Conservation (phyloP, 2,113 vertebrate species). For the Channa maculata region DNA sequence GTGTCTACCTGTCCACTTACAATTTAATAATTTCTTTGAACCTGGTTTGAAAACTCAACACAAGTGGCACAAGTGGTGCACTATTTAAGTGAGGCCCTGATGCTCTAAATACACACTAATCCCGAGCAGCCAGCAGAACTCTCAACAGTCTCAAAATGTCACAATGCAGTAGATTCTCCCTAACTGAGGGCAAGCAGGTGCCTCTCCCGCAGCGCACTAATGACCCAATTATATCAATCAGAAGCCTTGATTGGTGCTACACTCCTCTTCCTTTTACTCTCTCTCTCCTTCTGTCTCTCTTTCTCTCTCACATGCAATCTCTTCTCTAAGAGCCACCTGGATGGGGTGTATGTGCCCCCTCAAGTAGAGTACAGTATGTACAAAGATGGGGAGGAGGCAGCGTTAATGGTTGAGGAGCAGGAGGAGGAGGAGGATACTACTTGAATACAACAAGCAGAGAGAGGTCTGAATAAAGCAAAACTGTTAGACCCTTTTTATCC, state of each 20-base stretch:
- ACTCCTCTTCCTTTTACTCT: conserved; percentile 63
- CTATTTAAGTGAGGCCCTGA: conserved; percentile 70
- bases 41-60: conserved; percentile 21
- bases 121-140: conserved; percentile 69
- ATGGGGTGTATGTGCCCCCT: conserved; percentile 59
- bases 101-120: conserved; percentile 74
- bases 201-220: conserved; percentile 82
- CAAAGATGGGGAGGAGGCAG: conserved; percentile 57
- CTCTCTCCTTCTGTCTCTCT: conserved; percentile 38
- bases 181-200: conserved; percentile 80
- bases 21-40: not conserved
- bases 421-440: conserved; percentile 63
- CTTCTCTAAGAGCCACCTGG: conserved; percentile 74
- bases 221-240: conserved; percentile 86
- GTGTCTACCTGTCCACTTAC: conserved; percentile 10
- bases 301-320: conserved; percentile 48
- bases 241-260: conserved; percentile 80
- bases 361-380: conserved; percentile 65
- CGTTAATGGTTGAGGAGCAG: conserved; percentile 39
- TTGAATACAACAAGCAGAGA: conserved; percentile 60
- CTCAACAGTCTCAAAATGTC: conserved; percentile 76
- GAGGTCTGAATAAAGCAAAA: conserved; percentile 53
- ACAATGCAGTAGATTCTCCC: conserved; percentile 77
- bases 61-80: conserved; percentile 44
- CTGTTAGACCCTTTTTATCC: conserved; percentile 55